Evolutionary conservation across 1,140 invertebrate genomes (phyloP).

Genomic region (Platyura marginata): DNA sequence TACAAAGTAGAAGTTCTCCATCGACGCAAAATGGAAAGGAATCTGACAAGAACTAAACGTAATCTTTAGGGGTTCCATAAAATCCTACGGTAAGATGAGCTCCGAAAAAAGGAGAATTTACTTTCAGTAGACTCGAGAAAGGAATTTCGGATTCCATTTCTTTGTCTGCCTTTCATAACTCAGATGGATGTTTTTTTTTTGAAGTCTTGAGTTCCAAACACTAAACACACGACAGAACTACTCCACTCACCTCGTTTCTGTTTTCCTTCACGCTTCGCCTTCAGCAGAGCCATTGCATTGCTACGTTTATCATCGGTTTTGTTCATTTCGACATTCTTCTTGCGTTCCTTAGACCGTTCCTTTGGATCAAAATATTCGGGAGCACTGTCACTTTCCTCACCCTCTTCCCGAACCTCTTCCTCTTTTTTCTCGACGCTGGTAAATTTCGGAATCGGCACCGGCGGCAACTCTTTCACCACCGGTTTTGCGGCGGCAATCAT

Average conservation of each 20-base stretch:
- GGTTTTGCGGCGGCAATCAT: conserved; percentile 16
- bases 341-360: conserved; percentile 52
- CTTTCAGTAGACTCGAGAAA: too few relatives aligned
- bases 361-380: conserved; percentile 23
- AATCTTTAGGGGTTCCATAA: too few relatives aligned
- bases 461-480: conserved; percentile 2
- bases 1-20: too few relatives aligned
- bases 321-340: conserved; percentile 78
- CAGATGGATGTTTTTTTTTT: too few relatives aligned
- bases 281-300: conserved; percentile 78
- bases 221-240: too few relatives aligned
- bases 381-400: not conserved
- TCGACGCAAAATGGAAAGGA: too few relatives aligned
- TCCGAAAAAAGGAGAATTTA: too few relatives aligned
- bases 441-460: not conserved
- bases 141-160: too few relatives aligned
- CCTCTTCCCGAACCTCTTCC: not conserved
- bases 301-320: conserved; percentile 72
- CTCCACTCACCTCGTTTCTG: conserved; percentile 31
- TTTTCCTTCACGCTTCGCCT: conserved; percentile 65
- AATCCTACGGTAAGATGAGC: too few relatives aligned
- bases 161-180: too few relatives aligned
- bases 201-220: too few relatives aligned
- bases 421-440: conserved; percentile 1
- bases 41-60: too few relatives aligned